Evolutionary conservation across 2,797 vertebrate genomes (phyloP).

Genomic region (Arctocebus calabarensis): DNA sequence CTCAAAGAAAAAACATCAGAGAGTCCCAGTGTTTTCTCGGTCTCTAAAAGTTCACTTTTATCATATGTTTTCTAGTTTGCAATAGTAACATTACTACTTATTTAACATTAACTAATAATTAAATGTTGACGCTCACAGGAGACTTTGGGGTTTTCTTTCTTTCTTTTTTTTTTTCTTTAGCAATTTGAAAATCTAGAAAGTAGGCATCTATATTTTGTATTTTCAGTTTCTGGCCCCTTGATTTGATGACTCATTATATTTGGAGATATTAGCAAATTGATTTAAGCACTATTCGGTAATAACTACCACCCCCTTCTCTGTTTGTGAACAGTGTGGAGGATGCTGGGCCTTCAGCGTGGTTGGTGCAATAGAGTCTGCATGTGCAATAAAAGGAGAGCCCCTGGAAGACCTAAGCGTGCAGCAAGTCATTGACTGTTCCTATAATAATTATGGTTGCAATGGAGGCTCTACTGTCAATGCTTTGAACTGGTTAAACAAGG

Average conservation of each 20-base stretch:
- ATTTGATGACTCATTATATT: neutral
- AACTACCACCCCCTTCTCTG: neutral
- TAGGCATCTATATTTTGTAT: neutral
- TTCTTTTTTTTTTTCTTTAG: neutral
- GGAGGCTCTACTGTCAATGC: constrained; percentile 91
- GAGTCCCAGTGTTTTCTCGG: neutral
- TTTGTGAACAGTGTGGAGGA: constrained; percentile 92
- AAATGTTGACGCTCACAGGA: neutral
- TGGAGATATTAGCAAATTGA: neutral
- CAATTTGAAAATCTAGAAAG: neutral
- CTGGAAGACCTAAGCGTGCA: constrained; percentile 93
- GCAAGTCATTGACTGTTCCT: constrained; percentile 95
- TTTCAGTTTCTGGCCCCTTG: neutral
- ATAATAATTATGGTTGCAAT: constrained; percentile 90
- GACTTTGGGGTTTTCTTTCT: neutral
- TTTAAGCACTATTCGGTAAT: neutral
- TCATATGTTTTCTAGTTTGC: neutral
- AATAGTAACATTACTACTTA: neutral
- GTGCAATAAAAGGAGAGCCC: constrained; percentile 88
- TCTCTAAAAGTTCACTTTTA: neutral
- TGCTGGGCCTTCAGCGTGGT: constrained; percentile 97
- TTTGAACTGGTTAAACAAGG: constrained; percentile 93
- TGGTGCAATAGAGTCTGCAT: constrained; percentile 90
- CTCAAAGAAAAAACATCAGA: neutral
- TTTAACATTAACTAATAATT: neutral